Conservation (phyloP, 2,797 vertebrate species). For the Sebastes vulpes region DNA sequence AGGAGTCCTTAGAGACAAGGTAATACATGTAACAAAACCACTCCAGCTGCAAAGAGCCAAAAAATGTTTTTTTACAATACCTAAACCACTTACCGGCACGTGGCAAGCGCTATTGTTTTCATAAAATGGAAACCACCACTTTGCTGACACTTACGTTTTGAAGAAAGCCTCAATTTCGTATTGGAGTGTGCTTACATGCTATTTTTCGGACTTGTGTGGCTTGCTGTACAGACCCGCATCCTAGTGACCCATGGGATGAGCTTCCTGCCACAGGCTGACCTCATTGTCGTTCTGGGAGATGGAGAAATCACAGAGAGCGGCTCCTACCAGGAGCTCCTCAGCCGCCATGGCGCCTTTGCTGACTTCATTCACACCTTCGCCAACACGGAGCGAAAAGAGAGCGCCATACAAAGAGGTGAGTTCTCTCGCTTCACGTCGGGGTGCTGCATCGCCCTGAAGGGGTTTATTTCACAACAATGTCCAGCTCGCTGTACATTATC, state of each 20-base stretch:
- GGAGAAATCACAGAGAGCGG: constrained; percentile 93
- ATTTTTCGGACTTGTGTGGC: constrained; percentile 57
- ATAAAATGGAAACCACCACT: constrained; percentile 48
- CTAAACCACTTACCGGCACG: constrained; percentile 26
- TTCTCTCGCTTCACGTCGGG: too few relatives aligned
- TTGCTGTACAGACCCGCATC: constrained; percentile 90
- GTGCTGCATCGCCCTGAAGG: too few relatives aligned
- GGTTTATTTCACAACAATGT: too few relatives aligned
- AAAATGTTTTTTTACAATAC: constrained; percentile 36
- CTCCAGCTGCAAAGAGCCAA: constrained; percentile 14
- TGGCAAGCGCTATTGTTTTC: constrained; percentile 43
- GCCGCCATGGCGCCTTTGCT: constrained; percentile 89
- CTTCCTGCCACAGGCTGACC: constrained; percentile 92
- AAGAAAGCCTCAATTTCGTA: constrained; percentile 42
- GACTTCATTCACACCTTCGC: constrained; percentile 90
- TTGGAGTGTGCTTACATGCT: constrained; percentile 49
- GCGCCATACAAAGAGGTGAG: constrained; percentile 85
- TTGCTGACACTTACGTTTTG: constrained; percentile 52
- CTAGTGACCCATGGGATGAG: constrained; percentile 93
- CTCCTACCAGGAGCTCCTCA: constrained; percentile 93
- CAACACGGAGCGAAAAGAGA: constrained; percentile 82
- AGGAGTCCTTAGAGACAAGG: constrained; percentile 92
- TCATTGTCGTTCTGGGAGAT: constrained; percentile 90
- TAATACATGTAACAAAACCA: constrained; percentile 59
- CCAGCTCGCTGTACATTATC: too few relatives aligned